Base-by-base conservation (phyloP, 2,888 invertebrate genomes). In the Synergus gifuensis region DNA sequence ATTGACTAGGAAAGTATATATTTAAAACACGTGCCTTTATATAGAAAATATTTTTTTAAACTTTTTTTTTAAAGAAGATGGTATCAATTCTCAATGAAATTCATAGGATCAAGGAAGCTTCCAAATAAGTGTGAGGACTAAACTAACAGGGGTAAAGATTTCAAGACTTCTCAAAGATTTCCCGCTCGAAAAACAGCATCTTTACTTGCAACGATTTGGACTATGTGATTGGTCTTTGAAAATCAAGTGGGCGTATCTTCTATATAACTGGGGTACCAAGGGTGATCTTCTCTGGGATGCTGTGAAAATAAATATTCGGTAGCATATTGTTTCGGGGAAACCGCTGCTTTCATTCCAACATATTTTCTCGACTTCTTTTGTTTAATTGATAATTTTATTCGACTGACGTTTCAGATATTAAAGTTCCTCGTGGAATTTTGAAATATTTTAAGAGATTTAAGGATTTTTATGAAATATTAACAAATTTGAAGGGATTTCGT, bases 221-320 rank as follows among this genome's bases (percentile, higher is more conserved):
- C 67, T 73, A 69, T 83, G 82, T 80, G 87, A 91, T 91, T 90
- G 91, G 90, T 81, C 81, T 80, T 77, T 79, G 73, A 79, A 76
- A 76, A 81, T 76, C 79, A 49, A 79, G 87, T 86, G 87, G 91
- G 91, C 90, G 90, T 88, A 87, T 85, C 88, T 80, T 76, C 16
- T 16, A 77, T 78, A 86, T 87, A 85, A 88, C 87, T 87, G 87
- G 86, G 85, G 83, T 79, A 82, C 76, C 77, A 80, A 83, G 81
- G 78, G 81, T 87, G 73, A 73, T 85, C 88, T 87, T 83, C 83
- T 86, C 84, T 83, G 80, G 81, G 85, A 86, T 86, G 87, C 87
- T 87, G 86, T 78, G 81, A 85, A 89, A 89, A 89, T 87, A 89
- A 89, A 86, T 85, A 85, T 66, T 40, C 77, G 79, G 73, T 79